These are phyloP conservation scores for Zoroaster sp. DNA, from an alignment of 53 echinoderm and acorn worm species.

Conservation along the genomic window DNA sequence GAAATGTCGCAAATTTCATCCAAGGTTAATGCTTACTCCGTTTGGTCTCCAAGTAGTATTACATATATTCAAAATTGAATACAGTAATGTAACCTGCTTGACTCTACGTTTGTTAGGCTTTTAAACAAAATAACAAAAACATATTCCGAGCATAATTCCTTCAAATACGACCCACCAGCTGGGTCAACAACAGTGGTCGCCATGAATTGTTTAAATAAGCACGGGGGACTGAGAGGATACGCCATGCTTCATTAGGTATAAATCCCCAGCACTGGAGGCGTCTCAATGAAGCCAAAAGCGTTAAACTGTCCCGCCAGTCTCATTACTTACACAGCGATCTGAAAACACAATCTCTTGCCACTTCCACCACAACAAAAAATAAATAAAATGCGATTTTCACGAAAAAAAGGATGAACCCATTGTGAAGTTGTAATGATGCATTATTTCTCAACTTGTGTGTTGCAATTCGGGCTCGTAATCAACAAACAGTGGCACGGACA, in stretches of 20 bases:
- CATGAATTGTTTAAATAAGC: not conserved
- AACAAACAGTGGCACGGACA: no score
- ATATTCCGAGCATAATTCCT: slow-evolving; percentile 1
- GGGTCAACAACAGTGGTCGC: not conserved
- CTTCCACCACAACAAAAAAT: not conserved
- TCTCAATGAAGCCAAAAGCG: not conserved
- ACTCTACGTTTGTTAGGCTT: not conserved
- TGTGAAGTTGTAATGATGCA: not conserved
- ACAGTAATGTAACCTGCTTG: no score
- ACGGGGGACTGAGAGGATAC: not conserved
- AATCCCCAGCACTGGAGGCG: not conserved
- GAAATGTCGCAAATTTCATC: no score
- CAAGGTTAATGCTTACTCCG: no score
- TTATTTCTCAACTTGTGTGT: not conserved
- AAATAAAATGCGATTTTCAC: not conserved
- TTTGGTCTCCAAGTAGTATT: no score
- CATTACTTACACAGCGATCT: not conserved
- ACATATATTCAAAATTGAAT: no score
- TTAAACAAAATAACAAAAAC: not conserved
- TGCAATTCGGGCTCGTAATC: no score
- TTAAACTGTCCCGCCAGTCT: not conserved
- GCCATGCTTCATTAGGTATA: slow-evolving; percentile 6
- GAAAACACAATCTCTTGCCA: not conserved
- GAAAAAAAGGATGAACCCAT: not conserved
- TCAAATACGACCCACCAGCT: not conserved